These are phyloP conservation scores for Neodontobutis hainanensis DNA, from an alignment of 2,113 vertebrate species.

Conservation along the genomic window DNA sequence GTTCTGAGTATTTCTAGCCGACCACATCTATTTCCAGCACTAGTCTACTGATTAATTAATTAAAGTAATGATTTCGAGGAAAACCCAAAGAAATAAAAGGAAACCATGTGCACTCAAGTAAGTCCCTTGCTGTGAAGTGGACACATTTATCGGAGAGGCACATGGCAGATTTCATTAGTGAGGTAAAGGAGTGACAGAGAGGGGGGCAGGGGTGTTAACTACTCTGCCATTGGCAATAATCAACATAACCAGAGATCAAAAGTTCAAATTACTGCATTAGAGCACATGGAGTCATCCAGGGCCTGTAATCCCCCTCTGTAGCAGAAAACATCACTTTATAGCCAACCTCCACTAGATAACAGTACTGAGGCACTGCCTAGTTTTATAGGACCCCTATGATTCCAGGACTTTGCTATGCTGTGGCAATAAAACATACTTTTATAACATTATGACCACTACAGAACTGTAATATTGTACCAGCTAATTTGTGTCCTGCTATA, in stretches of 20 bases:
- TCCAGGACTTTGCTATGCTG: constrained; percentile 78
- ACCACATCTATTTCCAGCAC: constrained; percentile 66
- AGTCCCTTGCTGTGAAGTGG: constrained; percentile 30
- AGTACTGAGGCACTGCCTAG: constrained; percentile 56
- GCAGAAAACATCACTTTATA: constrained; percentile 74
- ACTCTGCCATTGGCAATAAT: constrained; percentile 76
- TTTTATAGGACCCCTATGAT: constrained; percentile 80
- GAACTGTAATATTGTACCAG: constrained; percentile 21
- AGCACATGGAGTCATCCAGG: constrained; percentile 61
- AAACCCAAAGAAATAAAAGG: constrained; percentile 56
- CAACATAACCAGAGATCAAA: constrained; percentile 77
- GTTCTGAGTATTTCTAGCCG: constrained; percentile 69
- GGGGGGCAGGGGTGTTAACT: constrained; percentile 49
- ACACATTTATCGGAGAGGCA: constrained; percentile 33
- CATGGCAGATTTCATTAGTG: constrained; percentile 54
- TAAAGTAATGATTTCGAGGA: constrained; percentile 73
- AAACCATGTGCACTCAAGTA: constrained; percentile 42
- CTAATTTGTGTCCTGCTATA: constrained; percentile 23
- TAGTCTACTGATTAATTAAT: constrained; percentile 75
- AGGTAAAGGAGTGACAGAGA: constrained; percentile 53
- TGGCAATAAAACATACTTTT: constrained; percentile 73
- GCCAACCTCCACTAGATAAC: constrained; percentile 69
- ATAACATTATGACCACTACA: constrained; percentile 47
- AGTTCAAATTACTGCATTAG: constrained; percentile 75
- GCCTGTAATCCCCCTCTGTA: constrained; percentile 69